These are phyloP conservation scores for Acrocephalus kingi DNA, from an alignment of 2,113 vertebrate species.

Conservation along the genomic window DNA sequence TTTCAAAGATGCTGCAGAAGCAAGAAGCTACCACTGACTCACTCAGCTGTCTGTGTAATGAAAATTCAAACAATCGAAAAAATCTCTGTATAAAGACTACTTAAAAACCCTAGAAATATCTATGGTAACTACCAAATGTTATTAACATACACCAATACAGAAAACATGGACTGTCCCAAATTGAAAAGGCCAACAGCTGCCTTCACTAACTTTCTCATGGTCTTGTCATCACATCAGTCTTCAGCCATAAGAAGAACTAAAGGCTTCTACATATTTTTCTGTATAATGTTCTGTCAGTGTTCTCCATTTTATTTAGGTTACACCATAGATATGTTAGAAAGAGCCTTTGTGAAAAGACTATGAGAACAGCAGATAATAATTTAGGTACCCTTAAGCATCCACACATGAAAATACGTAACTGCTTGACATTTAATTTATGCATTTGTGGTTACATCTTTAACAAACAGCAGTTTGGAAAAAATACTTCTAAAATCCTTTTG, in stretches of 20 bases:
- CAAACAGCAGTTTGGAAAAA: background rate
- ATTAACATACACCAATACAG: background rate
- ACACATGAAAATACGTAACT: background rate
- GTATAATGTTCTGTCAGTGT: background rate
- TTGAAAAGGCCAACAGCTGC: background rate
- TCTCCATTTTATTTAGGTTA: background rate
- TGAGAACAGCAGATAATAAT: background rate
- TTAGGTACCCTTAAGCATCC: background rate
- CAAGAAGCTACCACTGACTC: background rate
- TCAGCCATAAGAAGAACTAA: background rate
- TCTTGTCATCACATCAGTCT: background rate
- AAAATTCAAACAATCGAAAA: background rate
- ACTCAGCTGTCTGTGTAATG: background rate
- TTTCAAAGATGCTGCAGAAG: background rate
- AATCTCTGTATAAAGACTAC: background rate
- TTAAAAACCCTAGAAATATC: background rate
- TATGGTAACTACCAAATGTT: background rate
- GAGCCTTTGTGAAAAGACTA: background rate
- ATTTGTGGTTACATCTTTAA: background rate
- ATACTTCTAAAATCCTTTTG: background rate
- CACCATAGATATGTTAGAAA: background rate
- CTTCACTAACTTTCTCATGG: background rate
- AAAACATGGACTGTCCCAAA: background rate
- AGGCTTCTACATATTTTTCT: background rate
- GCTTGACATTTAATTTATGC: background rate